These are phyloP conservation scores for Piscicola geometra DNA, from an alignment of 2,888 invertebrate genomes.

Conservation along the genomic window DNA sequence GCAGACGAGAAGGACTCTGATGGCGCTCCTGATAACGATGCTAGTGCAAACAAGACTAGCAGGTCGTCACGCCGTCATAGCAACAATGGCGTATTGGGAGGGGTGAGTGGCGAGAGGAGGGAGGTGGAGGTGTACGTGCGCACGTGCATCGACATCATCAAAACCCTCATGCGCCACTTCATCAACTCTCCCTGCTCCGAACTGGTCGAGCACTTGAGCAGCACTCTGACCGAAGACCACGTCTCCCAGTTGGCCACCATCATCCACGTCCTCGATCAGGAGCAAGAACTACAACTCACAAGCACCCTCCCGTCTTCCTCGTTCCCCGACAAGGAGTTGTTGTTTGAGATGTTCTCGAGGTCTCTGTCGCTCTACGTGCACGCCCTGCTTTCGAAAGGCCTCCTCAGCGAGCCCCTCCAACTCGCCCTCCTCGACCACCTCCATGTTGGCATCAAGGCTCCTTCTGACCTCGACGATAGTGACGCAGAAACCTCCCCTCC, in stretches of 20 bases:
- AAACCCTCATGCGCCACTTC: slow-evolving; percentile 76
- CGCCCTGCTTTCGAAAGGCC: slow-evolving; percentile 70
- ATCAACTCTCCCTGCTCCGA: slow-evolving; percentile 62
- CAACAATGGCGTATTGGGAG: slow-evolving; percentile 45
- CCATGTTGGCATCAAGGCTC: slow-evolving; percentile 4
- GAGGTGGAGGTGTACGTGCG: slow-evolving; percentile 80
- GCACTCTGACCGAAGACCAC: slow-evolving; percentile 24
- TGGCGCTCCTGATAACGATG: slow-evolving; percentile 41
- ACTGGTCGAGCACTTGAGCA: slow-evolving; percentile 5
- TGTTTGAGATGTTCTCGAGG: slow-evolving; percentile 63
- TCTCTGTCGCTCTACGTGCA: slow-evolving; percentile 74
- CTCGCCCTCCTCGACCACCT: slow-evolving; percentile 43
- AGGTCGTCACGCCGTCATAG: slow-evolving; percentile 44
- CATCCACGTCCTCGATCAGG: slow-evolving; percentile 19
- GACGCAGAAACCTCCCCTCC: slow-evolving; percentile 44
- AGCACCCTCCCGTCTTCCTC: background rate
- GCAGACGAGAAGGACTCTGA: slow-evolving; percentile 45
- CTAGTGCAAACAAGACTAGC: slow-evolving; percentile 45
- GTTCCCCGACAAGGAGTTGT: background rate
- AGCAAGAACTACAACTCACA: background rate
- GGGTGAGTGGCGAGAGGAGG: slow-evolving; percentile 67
- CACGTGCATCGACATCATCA: slow-evolving; percentile 78
- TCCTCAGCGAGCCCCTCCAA: slow-evolving; percentile 65
- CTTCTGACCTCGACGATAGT: background rate
- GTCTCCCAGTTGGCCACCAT: slow-evolving; percentile 12